Evolutionary conservation across 2,888 invertebrate species (phyloP).

Genomic region (Siphlonurus alternatus): DNA sequence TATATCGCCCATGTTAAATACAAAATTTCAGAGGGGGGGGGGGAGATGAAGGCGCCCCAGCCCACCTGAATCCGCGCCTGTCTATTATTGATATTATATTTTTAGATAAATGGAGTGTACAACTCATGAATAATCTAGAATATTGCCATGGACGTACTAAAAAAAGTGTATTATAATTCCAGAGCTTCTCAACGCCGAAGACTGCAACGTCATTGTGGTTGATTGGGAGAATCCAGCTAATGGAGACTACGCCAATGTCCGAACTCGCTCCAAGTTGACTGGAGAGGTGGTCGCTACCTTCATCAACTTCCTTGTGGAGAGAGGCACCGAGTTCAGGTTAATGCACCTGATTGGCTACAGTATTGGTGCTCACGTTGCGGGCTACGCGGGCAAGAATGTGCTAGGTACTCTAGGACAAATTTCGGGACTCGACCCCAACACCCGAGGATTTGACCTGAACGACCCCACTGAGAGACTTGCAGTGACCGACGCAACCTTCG

Average conservation of each 20-base stretch:
- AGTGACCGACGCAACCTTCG: slow-evolving; percentile 19
- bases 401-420: neutral
- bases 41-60: too few species aligned
- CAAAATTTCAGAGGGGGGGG: too few species aligned
- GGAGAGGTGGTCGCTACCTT: slow-evolving; percentile 6
- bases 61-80: too few species aligned
- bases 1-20: too few species aligned
- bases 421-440: slow-evolving; percentile 10
- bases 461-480: slow-evolving; percentile 15
- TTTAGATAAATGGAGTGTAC: too few species aligned
- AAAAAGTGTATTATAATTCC: too few species aligned
- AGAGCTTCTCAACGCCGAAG: neutral
- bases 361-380: slow-evolving; percentile 9
- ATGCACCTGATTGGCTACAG: slow-evolving; percentile 8
- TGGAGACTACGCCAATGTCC: slow-evolving; percentile 3
- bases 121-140: too few species aligned
- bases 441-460: slow-evolving; percentile 1
- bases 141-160: too few species aligned
- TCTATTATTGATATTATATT: too few species aligned
- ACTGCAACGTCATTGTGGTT: neutral
- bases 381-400: slow-evolving; percentile 5
- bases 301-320: slow-evolving; percentile 2
- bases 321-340: neutral
- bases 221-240: slow-evolving; percentile 8
- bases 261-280: neutral